These are phyloP conservation scores for Saccostrea echinata DNA, from an alignment of 1,140 invertebrate species.

Conservation along the genomic window DNA sequence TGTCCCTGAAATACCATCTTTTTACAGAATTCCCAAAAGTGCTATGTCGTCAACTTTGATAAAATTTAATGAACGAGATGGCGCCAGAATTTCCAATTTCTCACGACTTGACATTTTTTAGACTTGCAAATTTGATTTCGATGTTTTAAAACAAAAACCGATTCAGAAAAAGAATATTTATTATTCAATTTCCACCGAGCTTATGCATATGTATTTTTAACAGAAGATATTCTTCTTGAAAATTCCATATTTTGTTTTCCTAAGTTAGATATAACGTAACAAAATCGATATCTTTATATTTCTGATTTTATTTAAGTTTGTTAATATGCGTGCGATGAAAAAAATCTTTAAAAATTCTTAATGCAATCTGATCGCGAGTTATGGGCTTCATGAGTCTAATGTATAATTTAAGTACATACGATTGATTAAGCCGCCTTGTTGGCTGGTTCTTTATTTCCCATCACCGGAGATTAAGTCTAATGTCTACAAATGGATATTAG, in stretches of 20 bases:
- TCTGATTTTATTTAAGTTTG: no score
- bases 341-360: no score
- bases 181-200: no score
- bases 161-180: no score
- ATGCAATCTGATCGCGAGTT: background rate
- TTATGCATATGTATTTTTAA: no score
- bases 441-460: background rate
- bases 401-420: background rate
- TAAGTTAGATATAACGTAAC: no score
- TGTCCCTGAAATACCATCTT: background rate
- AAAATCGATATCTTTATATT: no score
- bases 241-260: no score
- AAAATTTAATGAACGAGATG: background rate
- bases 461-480: slow-evolving; percentile 24
- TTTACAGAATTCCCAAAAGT: background rate
- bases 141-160: no score
- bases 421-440: background rate
- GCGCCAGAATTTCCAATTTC: background rate
- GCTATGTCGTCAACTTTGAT: background rate
- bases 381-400: background rate
- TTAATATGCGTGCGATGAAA: no score
- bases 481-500: background rate
- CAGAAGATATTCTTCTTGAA: no score
- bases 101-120: background rate
- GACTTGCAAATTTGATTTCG: no score